Conservation (phyloP, 2,888 invertebrate species). For the Phengaris alcon region DNA sequence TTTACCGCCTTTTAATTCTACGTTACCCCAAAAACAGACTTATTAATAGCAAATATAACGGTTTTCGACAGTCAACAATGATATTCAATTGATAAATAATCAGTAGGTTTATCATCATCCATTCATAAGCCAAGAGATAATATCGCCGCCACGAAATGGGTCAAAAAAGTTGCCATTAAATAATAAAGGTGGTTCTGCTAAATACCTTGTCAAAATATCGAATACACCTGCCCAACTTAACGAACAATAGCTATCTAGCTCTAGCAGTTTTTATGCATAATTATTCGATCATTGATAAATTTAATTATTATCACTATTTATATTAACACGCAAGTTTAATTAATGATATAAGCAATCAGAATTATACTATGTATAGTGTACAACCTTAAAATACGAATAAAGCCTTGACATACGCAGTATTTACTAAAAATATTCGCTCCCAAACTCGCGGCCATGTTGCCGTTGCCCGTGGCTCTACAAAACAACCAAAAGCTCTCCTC, state of each 20-base stretch:
- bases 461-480: conserved; percentile 61
- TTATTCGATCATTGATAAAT: neutral
- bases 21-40: neutral
- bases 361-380: neutral
- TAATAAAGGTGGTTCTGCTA: conserved; percentile 73
- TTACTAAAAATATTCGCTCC: conserved; percentile 70
- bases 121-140: conserved; percentile 59
- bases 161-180: conserved; percentile 66
- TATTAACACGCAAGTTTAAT: neutral
- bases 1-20: neutral
- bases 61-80: conserved; percentile 9
- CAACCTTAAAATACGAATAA: conserved; percentile 35
- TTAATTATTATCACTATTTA: neutral
- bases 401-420: conserved; percentile 53
- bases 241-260: conserved; percentile 47
- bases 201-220: conserved; percentile 77
- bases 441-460: conserved; percentile 71
- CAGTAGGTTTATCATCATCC: conserved; percentile 49
- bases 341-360: conserved; percentile 35
- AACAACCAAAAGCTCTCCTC: conserved; percentile 66
- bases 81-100: conserved; percentile 45
- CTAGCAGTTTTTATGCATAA: conserved; percentile 51
- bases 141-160: conserved; percentile 63
- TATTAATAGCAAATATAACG: conserved; percentile 25
- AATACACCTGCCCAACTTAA: conserved; percentile 71